Evolutionary conservation across 1,140 invertebrate species (phyloP).

Genomic region (Ceratoteleas bidentatus): DNA sequence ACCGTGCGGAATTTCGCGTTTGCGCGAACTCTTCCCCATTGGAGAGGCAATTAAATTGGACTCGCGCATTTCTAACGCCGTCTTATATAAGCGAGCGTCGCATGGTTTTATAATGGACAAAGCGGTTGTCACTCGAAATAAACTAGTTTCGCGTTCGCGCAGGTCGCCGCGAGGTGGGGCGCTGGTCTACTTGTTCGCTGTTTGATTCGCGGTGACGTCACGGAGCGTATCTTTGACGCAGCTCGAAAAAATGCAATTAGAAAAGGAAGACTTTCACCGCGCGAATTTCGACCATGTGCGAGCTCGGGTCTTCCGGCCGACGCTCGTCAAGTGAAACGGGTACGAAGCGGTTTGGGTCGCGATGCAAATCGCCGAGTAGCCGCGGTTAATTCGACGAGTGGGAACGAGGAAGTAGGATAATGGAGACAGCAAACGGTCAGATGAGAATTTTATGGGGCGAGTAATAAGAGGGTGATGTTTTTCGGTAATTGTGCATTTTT

Average conservation of each 20-base stretch:
- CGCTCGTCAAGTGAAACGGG: too few relatives aligned
- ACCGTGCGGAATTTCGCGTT: too few relatives aligned
- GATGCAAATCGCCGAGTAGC: too few relatives aligned
- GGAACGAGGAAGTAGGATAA: too few relatives aligned
- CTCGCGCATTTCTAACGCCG: conserved; percentile 16
- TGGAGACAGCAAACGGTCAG: too few relatives aligned
- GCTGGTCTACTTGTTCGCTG: conserved; percentile 32
- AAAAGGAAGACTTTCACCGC: conserved; percentile 29
- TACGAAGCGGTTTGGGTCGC: too few relatives aligned
- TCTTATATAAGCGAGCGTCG: conserved; percentile 11
- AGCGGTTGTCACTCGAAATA: conserved; percentile 38
- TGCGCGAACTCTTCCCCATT: too few relatives aligned
- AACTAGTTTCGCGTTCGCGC: conserved; percentile 37
- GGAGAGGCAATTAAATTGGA: conserved; percentile 13
- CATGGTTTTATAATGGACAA: conserved; percentile 39
- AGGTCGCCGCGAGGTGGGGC: conserved; percentile 19
- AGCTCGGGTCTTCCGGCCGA: too few relatives aligned
- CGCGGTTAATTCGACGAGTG: too few relatives aligned
- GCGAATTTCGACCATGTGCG: conserved; percentile 8
- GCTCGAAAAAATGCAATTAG: conserved; percentile 27
- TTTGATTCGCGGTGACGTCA: conserved; percentile 35
- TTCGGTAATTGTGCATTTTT: too few relatives aligned
- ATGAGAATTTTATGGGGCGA: too few relatives aligned
- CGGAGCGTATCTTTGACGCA: conserved; percentile 10
- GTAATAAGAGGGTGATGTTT: too few relatives aligned